phyloP scores from a whole-genome alignment of 2,888 invertebrate species.

The Diploptera punctata region DNA sequence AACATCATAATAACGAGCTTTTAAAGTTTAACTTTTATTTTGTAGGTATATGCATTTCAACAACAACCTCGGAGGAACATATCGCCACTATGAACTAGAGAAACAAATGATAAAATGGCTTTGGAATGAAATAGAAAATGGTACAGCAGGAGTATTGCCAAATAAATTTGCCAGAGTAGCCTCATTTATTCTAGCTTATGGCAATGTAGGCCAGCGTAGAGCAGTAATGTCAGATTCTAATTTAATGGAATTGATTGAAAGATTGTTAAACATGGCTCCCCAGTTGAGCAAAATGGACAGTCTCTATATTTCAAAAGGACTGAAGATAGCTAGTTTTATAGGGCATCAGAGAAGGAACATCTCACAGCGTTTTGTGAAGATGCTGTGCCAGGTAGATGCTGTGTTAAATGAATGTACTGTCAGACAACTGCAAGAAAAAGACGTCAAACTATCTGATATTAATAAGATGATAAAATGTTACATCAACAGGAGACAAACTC shows the following conservation, averaged over 20 bases:
- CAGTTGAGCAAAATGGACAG: slow-evolving; percentile 56
- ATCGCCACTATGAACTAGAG: slow-evolving; percentile 59
- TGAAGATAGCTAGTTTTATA: slow-evolving; percentile 50
- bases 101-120: slow-evolving; percentile 53
- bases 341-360: slow-evolving; percentile 20
- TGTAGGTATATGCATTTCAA: slow-evolving; percentile 60
- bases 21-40: no score
- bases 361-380: slow-evolving; percentile 20
- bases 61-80: slow-evolving; percentile 60
- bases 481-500: slow-evolving; percentile 50
- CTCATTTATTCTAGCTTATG: slow-evolving; percentile 58
- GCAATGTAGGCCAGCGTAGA: slow-evolving; percentile 44
- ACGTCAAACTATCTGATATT: slow-evolving; percentile 36
- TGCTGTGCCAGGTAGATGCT: slow-evolving; percentile 33
- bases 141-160: slow-evolving; percentile 53
- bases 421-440: slow-evolving; percentile 49
- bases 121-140: slow-evolving; percentile 52
- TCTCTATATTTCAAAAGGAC: slow-evolving; percentile 56
- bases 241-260: slow-evolving; percentile 17
- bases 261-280: slow-evolving; percentile 52
- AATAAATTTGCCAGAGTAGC: slow-evolving; percentile 54
- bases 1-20: no score
- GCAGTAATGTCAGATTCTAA: background rate
- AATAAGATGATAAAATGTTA: slow-evolving; percentile 49
- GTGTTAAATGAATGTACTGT: slow-evolving; percentile 50